Percentiles rank a stretch among this genome's conserved stretches.
Evolutionary conservation across 2,888 invertebrate species (phyloP).

Genomic region (Hirtodrosophila duncani): DNA sequence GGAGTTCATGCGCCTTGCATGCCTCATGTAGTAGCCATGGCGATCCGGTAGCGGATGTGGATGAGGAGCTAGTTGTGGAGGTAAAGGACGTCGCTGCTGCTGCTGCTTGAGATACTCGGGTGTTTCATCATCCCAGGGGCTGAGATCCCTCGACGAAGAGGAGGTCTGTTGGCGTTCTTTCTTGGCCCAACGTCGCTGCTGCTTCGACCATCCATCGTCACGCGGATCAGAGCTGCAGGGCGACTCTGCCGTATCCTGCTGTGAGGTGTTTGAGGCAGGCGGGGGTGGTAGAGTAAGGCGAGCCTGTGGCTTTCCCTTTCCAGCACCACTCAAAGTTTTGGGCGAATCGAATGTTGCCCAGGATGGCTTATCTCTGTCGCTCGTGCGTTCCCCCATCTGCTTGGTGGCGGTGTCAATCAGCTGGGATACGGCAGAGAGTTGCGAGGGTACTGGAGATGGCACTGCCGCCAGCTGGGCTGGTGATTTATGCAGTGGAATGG

Average conservation of each 20-base stretch:
- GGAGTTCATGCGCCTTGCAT: slow-evolving; percentile 80
- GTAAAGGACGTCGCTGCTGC: slow-evolving; percentile 27
- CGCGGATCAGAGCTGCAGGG: slow-evolving; percentile 89
- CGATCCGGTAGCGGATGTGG: slow-evolving; percentile 58
- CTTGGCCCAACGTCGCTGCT: slow-evolving; percentile 79
- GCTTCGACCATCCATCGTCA: slow-evolving; percentile 81
- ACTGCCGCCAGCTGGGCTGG: slow-evolving; percentile 49
- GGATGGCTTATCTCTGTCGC: slow-evolving; percentile 78
- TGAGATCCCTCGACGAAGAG: slow-evolving; percentile 86
- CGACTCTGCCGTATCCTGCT: slow-evolving; percentile 81
- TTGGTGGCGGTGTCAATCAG: slow-evolving; percentile 75
- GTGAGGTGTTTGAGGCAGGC: slow-evolving; percentile 73
- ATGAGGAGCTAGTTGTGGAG: slow-evolving; percentile 30
- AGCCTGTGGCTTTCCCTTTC: slow-evolving; percentile 51
- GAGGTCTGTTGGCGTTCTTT: slow-evolving; percentile 82
- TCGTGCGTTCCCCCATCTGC: slow-evolving; percentile 77
- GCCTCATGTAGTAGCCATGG: slow-evolving; percentile 80
- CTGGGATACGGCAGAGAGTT: slow-evolving; percentile 79
- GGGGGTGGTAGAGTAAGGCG: slow-evolving; percentile 64
- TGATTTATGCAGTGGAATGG: slow-evolving; percentile 76
- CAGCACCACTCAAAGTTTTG: slow-evolving; percentile 58
- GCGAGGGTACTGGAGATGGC: slow-evolving; percentile 78
- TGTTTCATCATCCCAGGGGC: slow-evolving; percentile 89
- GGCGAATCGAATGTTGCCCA: slow-evolving; percentile 82
- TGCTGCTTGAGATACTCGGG: slow-evolving; percentile 80